A percentile compares a stretch with the other conserved stretches of the same genome.
Evolutionary conservation across 2,888 invertebrate species (phyloP).

Genomic region (Drosophila emarginata): DNA sequence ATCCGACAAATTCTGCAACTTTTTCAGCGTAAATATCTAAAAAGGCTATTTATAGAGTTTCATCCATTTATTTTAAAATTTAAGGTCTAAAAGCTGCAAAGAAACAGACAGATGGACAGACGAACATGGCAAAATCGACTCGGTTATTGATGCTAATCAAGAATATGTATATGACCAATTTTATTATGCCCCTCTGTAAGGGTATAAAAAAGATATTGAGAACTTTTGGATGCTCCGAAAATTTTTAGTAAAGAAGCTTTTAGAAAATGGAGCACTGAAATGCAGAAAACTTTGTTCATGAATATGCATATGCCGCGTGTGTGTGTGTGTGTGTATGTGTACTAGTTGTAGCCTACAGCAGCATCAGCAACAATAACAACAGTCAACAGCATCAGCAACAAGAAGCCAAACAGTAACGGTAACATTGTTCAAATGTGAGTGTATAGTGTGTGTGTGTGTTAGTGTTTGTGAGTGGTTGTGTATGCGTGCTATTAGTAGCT

Average conservation of each 20-base stretch:
- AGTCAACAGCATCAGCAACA: slow-evolving; percentile 13
- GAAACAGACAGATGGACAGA: too few relatives aligned
- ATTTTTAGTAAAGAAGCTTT: slow-evolving; percentile 12
- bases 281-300: slow-evolving; percentile 15
- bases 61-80: too few relatives aligned
- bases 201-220: background rate
- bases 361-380: slow-evolving; percentile 10
- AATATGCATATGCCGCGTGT: slow-evolving; percentile 5
- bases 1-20: too few relatives aligned
- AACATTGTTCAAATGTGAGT: slow-evolving; percentile 16
- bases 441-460: slow-evolving; percentile 4
- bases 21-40: too few relatives aligned
- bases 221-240: background rate
- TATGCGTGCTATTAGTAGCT: slow-evolving; percentile 62
- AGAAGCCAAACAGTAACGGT: slow-evolving; percentile 16
- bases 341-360: slow-evolving; percentile 17
- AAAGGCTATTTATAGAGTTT: too few relatives aligned
- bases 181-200: too few relatives aligned
- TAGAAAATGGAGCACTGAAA: slow-evolving; percentile 14
- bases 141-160: too few relatives aligned
- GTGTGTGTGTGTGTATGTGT: background rate
- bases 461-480: background rate
- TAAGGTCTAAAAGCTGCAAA: too few relatives aligned
- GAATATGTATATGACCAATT: too few relatives aligned
- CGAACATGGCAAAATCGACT: too few relatives aligned